phyloP scores from a whole-genome alignment of 2,113 vertebrate genomes.

The Grallaria varia region DNA sequence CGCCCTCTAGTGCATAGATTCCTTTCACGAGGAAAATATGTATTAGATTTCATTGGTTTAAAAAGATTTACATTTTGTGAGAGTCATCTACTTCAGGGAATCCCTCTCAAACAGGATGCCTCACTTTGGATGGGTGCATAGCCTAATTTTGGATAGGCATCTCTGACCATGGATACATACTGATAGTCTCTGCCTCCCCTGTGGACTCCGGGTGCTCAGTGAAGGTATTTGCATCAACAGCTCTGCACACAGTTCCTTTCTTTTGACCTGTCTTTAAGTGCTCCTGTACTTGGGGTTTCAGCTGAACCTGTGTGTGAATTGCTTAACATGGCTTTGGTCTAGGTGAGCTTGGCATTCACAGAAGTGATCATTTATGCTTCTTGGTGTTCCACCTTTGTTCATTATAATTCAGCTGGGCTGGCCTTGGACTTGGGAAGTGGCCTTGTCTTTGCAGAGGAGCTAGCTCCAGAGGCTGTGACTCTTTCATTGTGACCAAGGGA shows the following conservation, averaged over 20 bases:
- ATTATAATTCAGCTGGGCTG: neutral
- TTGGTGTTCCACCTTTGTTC: neutral
- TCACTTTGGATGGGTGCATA: neutral
- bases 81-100: neutral
- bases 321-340: neutral
- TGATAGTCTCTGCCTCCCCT: neutral
- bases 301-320: neutral
- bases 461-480: neutral
- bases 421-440: neutral
- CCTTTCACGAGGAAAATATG: neutral
- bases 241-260: neutral
- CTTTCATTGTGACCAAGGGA: neutral
- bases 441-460: neutral
- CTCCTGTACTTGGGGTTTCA: neutral
- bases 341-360: neutral
- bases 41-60: neutral
- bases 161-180: neutral
- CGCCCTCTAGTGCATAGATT: slow-evolving; percentile 18
- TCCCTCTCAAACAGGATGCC: neutral
- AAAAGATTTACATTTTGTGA: neutral
- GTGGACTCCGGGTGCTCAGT: neutral
- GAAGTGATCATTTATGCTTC: neutral
- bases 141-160: neutral
- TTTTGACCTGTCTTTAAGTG: neutral
- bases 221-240: neutral